Conservation (phyloP, 2,113 vertebrate genomes). For the Nematolebias whitei region DNA sequence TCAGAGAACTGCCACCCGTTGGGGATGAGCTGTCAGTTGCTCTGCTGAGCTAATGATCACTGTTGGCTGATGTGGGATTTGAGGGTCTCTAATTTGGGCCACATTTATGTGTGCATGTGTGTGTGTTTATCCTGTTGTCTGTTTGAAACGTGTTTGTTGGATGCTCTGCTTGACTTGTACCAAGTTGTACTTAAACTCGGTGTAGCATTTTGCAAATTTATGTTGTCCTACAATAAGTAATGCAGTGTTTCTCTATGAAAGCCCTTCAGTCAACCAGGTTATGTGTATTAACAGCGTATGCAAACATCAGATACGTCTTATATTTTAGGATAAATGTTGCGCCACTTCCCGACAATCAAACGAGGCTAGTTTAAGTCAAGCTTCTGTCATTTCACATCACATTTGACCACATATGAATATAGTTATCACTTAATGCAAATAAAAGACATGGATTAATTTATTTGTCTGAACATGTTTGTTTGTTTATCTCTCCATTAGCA, state of each 20-base stretch:
- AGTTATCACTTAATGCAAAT: neutral
- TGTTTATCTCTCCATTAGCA: too few species aligned
- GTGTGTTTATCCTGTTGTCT: slow-evolving; percentile 18
- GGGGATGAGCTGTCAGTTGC: slow-evolving; percentile 72
- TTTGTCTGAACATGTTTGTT: too few species aligned
- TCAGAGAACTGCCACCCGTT: slow-evolving; percentile 61
- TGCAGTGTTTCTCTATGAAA: neutral
- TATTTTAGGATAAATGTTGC: neutral
- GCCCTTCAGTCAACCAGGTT: neutral
- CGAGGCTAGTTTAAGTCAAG: neutral
- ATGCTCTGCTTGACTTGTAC: slow-evolving; percentile 6
- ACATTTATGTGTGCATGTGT: slow-evolving; percentile 8
- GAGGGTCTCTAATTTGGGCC: slow-evolving; percentile 59
- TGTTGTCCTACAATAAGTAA: neutral
- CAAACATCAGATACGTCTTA: too few species aligned
- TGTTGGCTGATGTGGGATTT: slow-evolving; percentile 60
- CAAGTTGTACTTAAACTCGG: neutral
- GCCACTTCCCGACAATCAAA: neutral
- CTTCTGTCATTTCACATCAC: neutral
- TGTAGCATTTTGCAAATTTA: neutral
- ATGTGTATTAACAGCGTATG: neutral
- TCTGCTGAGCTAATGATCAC: slow-evolving; percentile 76
- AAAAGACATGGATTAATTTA: too few species aligned
- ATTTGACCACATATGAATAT: neutral
- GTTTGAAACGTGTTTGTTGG: slow-evolving; percentile 13